Evolutionary conservation across 2,888 invertebrate species (phyloP).

Genomic region (Latrodectus elegans): DNA sequence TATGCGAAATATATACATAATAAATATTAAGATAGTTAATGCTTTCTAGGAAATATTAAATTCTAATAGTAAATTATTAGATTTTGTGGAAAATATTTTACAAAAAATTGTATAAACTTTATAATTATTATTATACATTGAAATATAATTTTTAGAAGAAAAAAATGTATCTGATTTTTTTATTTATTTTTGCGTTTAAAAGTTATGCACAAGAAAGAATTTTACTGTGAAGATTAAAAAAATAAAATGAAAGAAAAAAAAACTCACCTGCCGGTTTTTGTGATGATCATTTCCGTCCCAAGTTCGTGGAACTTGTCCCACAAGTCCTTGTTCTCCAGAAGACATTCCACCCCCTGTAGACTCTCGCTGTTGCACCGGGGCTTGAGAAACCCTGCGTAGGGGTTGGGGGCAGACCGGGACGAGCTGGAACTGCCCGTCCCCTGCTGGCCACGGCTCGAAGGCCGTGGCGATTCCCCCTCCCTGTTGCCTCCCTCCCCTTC

Average conservation of each 20-base stretch:
- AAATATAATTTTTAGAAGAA: too few relatives aligned
- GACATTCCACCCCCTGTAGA: constrained; percentile 75
- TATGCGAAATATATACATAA: too few relatives aligned
- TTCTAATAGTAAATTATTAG: too few relatives aligned
- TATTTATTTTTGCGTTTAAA: too few relatives aligned
- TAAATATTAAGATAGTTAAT: too few relatives aligned
- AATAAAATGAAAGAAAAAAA: neutral
- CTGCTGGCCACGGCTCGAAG: constrained; percentile 4
- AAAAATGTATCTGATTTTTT: too few relatives aligned
- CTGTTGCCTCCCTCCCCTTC: constrained; percentile 1
- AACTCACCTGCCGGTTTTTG: constrained; percentile 87
- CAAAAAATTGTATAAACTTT: too few relatives aligned
- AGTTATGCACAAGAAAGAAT: too few relatives aligned
- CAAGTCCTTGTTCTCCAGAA: constrained; percentile 76
- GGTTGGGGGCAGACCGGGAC: constrained; percentile 60
- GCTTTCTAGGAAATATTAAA: too few relatives aligned
- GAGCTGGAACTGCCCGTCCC: neutral
- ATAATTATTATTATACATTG: too few relatives aligned
- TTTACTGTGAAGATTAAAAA: too few relatives aligned
- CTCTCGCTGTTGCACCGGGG: constrained; percentile 72
- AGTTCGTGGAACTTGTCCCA: constrained; percentile 77
- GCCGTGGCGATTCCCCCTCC: constrained; percentile 12
- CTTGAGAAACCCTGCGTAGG: constrained; percentile 66
- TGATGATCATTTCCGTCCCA: constrained; percentile 98
- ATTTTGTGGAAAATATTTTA: too few relatives aligned